These are phyloP conservation scores for Brachionus paranguensis DNA, from an alignment of 1,140 invertebrate species.

Conservation along the genomic window DNA sequence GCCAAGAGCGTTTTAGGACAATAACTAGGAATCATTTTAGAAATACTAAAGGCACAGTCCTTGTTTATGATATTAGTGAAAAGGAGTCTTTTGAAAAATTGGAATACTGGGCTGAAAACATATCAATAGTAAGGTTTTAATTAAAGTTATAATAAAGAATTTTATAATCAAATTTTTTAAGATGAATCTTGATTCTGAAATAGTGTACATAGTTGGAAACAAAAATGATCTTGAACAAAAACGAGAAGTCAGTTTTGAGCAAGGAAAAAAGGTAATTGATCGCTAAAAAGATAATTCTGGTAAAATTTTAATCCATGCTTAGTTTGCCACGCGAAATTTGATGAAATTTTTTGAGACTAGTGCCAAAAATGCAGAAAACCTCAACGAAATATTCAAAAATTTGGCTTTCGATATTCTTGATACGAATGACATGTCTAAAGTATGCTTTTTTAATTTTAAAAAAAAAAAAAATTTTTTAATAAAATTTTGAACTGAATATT, in stretches of 20 bases:
- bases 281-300: background rate
- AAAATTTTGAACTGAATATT: background rate
- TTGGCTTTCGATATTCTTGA: slow-evolving; percentile 22
- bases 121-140: background rate
- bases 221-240: slow-evolving; percentile 36
- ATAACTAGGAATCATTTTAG: slow-evolving; percentile 64
- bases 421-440: slow-evolving; percentile 11
- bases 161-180: background rate
- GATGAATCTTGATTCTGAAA: slow-evolving; percentile 24
- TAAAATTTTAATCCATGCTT: background rate
- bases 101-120: slow-evolving; percentile 52
- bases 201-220: slow-evolving; percentile 34
- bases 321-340: slow-evolving; percentile 5
- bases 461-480: too few species aligned
- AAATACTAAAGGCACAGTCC: slow-evolving; percentile 56
- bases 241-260: background rate
- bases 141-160: background rate
- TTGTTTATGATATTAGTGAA: slow-evolving; percentile 35
- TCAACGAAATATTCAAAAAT: slow-evolving; percentile 14
- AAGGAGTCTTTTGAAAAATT: slow-evolving; percentile 55
- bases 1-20: slow-evolving; percentile 63
- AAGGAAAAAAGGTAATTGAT: background rate
- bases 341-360: slow-evolving; percentile 37
- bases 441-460: background rate
- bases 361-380: slow-evolving; percentile 3